These are phyloP conservation scores for Ondatra zibethicus DNA, from an alignment of 2,113 vertebrate genomes.

Conservation along the genomic window DNA sequence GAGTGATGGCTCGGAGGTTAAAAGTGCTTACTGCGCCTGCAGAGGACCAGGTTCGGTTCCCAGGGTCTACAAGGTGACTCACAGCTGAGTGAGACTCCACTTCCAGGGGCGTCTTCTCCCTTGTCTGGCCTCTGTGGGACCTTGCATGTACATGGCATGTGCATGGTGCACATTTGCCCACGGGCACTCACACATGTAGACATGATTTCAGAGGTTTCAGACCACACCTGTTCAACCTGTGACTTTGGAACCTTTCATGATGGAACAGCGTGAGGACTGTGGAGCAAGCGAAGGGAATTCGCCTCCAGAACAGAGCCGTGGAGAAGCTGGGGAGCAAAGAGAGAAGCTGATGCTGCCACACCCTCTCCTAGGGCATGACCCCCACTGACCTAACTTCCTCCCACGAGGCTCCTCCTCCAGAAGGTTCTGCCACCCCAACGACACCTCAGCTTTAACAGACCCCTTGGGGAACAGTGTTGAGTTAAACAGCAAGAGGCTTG, in stretches of 20 bases:
- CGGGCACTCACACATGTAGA: neutral
- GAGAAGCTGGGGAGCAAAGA: neutral
- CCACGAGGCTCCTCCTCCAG: neutral
- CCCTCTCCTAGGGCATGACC: neutral
- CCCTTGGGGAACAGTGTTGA: neutral
- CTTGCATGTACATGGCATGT: neutral
- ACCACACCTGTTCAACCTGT: no score
- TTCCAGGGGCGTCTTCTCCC: neutral
- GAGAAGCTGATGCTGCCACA: accelerated
- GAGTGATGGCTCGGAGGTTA: no score
- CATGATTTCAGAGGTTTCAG: no score
- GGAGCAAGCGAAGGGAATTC: neutral
- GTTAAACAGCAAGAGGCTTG: accelerated
- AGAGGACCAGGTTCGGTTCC: neutral
- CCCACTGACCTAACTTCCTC: neutral
- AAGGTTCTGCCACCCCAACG: no score
- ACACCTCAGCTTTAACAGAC: no score
- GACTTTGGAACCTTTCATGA: neutral
- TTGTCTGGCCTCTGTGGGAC: neutral
- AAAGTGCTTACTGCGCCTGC: neutral
- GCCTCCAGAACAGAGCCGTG: neutral
- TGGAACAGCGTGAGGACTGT: no score
- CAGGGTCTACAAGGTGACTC: neutral
- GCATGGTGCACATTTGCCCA: neutral
- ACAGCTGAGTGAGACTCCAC: neutral